Evolutionary conservation across 2,888 invertebrate genomes (phyloP).

Genomic region (Furcula furcula): DNA sequence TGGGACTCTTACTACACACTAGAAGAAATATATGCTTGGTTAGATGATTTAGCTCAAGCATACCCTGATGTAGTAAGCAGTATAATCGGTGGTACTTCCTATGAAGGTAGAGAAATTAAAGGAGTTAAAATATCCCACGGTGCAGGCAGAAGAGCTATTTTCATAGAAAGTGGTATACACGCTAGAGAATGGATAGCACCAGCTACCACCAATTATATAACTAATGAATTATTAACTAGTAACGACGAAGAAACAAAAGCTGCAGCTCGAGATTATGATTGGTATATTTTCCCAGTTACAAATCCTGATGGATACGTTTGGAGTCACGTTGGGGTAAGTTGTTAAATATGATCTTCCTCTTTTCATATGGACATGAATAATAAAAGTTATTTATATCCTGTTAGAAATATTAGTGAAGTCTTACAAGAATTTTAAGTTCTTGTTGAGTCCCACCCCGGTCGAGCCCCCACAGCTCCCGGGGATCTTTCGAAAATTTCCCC

Average conservation of each 20-base stretch:
- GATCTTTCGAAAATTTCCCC: too few relatives aligned
- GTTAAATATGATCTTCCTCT: too few relatives aligned
- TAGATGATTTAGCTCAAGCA: slow-evolving; percentile 68
- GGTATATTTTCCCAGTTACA: slow-evolving; percentile 87
- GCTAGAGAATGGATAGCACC: slow-evolving; percentile 89
- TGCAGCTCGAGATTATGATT: slow-evolving; percentile 83
- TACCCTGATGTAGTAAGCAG: slow-evolving; percentile 69
- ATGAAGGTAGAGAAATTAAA: slow-evolving; percentile 67
- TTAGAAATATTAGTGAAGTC: too few relatives aligned
- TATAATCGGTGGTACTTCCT: slow-evolving; percentile 60
- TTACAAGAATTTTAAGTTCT: too few relatives aligned
- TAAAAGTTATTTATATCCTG: too few relatives aligned
- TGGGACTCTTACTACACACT: slow-evolving; percentile 84
- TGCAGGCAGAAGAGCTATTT: slow-evolving; percentile 47
- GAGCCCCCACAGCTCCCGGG: too few relatives aligned
- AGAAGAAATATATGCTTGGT: slow-evolving; percentile 82
- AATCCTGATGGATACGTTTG: slow-evolving; percentile 91
- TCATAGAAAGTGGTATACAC: slow-evolving; percentile 83
- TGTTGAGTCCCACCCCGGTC: too few relatives aligned
- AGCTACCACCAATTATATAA: slow-evolving; percentile 82
- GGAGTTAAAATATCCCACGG: slow-evolving; percentile 75
- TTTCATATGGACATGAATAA: too few relatives aligned
- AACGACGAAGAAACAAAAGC: slow-evolving; percentile 59
- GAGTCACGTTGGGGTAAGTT: slow-evolving; percentile 81
- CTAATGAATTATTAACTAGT: slow-evolving; percentile 83